Percentiles rank a stretch among this genome's conserved stretches.
Evolutionary conservation across 2,888 invertebrate species (phyloP).

Genomic region (Phlogophora meticulosa): DNA sequence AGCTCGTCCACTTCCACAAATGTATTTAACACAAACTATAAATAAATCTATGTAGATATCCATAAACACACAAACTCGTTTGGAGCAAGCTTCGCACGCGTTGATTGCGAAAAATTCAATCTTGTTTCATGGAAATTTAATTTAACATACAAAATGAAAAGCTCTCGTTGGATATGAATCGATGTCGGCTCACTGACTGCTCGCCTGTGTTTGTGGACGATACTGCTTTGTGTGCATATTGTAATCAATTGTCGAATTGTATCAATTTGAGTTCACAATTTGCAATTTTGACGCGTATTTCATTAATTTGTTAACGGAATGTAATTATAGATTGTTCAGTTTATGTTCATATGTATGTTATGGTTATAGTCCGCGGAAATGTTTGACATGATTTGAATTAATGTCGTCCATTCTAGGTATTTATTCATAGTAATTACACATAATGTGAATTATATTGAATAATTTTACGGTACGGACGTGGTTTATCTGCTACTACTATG

Average conservation of each 20-base stretch:
- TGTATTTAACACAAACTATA: constrained; percentile 43
- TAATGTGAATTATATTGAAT: too few species aligned
- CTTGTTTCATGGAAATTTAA: constrained; percentile 91
- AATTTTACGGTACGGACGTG: too few species aligned
- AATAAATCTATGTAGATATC: constrained; percentile 52
- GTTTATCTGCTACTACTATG: not conserved
- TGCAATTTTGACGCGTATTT: constrained; percentile 88
- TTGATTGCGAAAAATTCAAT: constrained; percentile 91
- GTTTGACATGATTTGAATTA: constrained; percentile 16
- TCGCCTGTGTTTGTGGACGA: constrained; percentile 88
- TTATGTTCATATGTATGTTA: constrained; percentile 52
- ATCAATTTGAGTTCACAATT: constrained; percentile 88
- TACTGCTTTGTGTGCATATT: constrained; percentile 88
- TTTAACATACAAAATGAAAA: constrained; percentile 91
- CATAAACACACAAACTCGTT: constrained; percentile 75
- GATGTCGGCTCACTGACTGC: constrained; percentile 86
- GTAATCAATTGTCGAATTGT: constrained; percentile 90
- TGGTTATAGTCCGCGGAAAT: constrained; percentile 29
- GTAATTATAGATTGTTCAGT: constrained; percentile 70
- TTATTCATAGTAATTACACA: not conserved
- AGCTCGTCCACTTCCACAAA: constrained; percentile 5
- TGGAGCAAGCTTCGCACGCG: constrained; percentile 78
- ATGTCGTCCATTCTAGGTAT: not conserved
- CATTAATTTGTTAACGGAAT: constrained; percentile 82
- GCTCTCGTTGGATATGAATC: constrained; percentile 89